Evolutionary conservation across 2,888 invertebrate genomes (phyloP).

Genomic region (Phyto melanocephala): DNA sequence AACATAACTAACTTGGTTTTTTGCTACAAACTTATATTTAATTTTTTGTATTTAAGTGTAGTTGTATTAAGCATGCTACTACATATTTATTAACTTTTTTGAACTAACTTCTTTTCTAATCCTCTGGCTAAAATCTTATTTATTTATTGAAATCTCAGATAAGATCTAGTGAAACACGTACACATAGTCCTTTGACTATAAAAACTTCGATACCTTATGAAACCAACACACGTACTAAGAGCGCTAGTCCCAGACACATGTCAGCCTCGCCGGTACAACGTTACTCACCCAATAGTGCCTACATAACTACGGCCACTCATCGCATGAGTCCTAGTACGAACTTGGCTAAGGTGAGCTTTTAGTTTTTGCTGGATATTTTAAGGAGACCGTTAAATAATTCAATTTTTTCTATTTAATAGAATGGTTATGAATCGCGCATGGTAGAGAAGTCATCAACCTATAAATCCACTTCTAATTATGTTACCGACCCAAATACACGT

Average conservation of each 20-base stretch:
- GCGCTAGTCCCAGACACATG: constrained; percentile 75
- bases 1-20: constrained; percentile 17
- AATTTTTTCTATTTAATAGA: constrained; percentile 65
- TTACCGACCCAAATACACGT: constrained; percentile 76
- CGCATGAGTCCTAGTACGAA: constrained; percentile 76
- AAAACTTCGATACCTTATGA: constrained; percentile 78
- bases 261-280: constrained; percentile 77
- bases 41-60: not conserved
- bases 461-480: constrained; percentile 80
- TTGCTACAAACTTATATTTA: constrained; percentile 1
- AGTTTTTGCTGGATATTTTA: not conserved
- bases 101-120: constrained; percentile 50
- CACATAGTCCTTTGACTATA: constrained; percentile 78
- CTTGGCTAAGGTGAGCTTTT: constrained; percentile 60
- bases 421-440: constrained; percentile 76
- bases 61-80: constrained; percentile 19
- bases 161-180: constrained; percentile 76
- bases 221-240: constrained; percentile 73
- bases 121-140: constrained; percentile 33
- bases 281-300: constrained; percentile 81
- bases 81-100: not conserved
- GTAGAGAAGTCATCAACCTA: constrained; percentile 80
- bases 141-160: constrained; percentile 69
- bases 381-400: not conserved
- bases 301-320: constrained; percentile 79